Conservation (phyloP, 2,888 invertebrate genomes). For the Cylloceria caligata region DNA sequence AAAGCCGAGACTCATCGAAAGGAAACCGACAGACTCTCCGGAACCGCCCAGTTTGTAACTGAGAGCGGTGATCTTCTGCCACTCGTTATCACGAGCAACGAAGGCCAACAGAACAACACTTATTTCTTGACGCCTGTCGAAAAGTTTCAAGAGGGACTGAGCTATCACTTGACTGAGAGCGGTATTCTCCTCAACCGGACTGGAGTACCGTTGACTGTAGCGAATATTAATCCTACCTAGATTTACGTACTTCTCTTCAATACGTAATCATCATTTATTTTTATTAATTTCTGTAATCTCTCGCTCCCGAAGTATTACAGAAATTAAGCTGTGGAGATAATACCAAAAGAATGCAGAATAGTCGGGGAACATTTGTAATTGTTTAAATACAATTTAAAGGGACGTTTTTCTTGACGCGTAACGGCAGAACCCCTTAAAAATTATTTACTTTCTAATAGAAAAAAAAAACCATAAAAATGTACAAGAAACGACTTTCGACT, state of each 20-base stretch:
- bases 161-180: conserved; percentile 75
- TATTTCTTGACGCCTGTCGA: conserved; percentile 78
- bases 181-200: conserved; percentile 75
- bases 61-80: conserved; percentile 75
- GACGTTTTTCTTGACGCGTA: not conserved
- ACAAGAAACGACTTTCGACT: not conserved
- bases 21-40: conserved; percentile 56
- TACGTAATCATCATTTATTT: not conserved
- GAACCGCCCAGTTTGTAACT: conserved; percentile 67
- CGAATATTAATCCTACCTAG: conserved; percentile 66
- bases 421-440: not conserved
- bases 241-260: not conserved
- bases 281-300: not conserved
- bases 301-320: not conserved
- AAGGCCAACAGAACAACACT: conserved; percentile 72
- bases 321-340: not conserved
- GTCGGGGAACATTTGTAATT: not conserved
- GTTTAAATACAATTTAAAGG: not conserved
- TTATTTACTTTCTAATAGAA: not conserved
- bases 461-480: not conserved
- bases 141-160: conserved; percentile 75
- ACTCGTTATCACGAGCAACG: conserved; percentile 75
- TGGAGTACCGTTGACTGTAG: conserved; percentile 70
- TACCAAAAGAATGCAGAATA: not conserved
- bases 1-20: conserved; percentile 67